phyloP scores from a whole-genome alignment of 1,140 invertebrate genomes.

The Potamilus streckersoni region DNA sequence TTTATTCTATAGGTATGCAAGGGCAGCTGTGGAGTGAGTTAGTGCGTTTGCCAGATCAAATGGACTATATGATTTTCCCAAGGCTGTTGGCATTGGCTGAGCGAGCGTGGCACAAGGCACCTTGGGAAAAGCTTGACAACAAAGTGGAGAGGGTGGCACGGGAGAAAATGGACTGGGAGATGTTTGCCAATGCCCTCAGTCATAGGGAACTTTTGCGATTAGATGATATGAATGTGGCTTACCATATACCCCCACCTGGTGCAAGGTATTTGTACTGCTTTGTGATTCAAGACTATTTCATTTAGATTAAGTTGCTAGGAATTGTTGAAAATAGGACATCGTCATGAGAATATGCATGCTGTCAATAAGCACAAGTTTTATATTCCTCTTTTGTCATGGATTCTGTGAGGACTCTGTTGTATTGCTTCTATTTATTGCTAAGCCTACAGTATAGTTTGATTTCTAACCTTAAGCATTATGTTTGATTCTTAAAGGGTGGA shows the following conservation, averaged over 20 bases:
- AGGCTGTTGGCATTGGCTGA: conserved; percentile 57
- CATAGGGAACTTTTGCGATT: conserved; percentile 51
- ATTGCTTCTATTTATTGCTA: too few species aligned
- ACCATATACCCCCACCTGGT: conserved; percentile 56
- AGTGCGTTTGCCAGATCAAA: conserved; percentile 46
- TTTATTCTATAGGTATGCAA: conserved; percentile 40
- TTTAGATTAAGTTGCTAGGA: too few species aligned
- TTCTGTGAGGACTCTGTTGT: too few species aligned
- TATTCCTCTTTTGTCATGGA: too few species aligned
- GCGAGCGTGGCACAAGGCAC: conserved; percentile 54
- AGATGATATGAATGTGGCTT: conserved; percentile 40
- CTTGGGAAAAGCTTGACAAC: conserved; percentile 47
- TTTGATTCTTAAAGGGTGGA: conserved; percentile 32
- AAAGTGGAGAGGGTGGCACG: conserved; percentile 8
- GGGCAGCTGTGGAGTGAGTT: conserved; percentile 56
- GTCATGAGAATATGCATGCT: too few species aligned
- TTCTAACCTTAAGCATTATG: too few species aligned
- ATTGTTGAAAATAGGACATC: too few species aligned
- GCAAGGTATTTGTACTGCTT: conserved; percentile 6
- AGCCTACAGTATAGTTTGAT: too few species aligned
- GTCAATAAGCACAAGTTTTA: too few species aligned
- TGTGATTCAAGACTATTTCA: too few species aligned
- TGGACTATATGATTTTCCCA: conserved; percentile 57
- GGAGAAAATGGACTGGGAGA: conserved; percentile 41
- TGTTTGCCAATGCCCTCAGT: conserved; percentile 46